Evolutionary conservation across 2,888 invertebrate species (phyloP), one percentile per base, ranked within the genome.

Genomic region (Eupithecia inturbata): DNA sequence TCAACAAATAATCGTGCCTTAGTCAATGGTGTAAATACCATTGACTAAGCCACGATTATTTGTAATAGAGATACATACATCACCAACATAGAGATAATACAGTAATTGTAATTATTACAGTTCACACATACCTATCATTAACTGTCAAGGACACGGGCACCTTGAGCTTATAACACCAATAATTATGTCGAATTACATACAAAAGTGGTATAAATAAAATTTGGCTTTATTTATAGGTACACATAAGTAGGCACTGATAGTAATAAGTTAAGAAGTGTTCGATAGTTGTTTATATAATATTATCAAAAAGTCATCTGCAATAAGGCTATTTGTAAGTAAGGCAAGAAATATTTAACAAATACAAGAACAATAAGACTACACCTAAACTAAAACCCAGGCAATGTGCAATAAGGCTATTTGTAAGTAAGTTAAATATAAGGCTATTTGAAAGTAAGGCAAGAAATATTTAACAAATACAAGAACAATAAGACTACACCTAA

Each of bases 91-190:
- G 57, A 22, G 14, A 68, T 49, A 75, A 45, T 68, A 77, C 68
- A 33, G 69, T 71, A 80, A 80, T 79, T n/a, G n/a, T n/a, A n/a
- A 78, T 79, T 83, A 86, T 85, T 84, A 83, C 67, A 81, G 83
- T 85, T 85, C 82, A 80, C 82, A 82, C 81, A 83, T 80, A 80
- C 81, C 77, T 74, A 81, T 82, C 80, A 86, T 79, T 80, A 80
- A 72, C 75, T 79, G 80, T 80, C 84, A 84, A 88, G 86, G 88
- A 87, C 88, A 82, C 76, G 74, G 75, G 84, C 77, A 83, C 88
- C 88, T 88, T 88, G 87, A 81, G 85, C 77, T 82, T 84, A 82
- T 82, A 85, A 86, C 80, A 78, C 73, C 82, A 82, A 82, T 86
- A 82, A 87, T 88, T 87, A 87, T 83, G 78, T 77, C 78, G 80